phyloP scores from a whole-genome alignment of 2,888 invertebrate species.

The Lumbricus terrestris region DNA sequence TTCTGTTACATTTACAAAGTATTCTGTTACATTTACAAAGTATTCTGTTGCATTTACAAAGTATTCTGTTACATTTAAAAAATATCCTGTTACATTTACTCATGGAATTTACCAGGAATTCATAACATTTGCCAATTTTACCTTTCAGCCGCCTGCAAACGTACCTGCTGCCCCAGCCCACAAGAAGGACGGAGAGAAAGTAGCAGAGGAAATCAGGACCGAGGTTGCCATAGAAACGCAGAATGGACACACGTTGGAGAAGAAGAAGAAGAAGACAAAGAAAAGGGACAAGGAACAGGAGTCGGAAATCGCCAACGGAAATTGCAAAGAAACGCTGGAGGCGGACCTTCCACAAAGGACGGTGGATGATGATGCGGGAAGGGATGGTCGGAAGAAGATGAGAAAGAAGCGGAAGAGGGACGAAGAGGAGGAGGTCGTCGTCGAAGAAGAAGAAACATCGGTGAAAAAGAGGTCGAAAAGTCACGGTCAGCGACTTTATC shows the following conservation, averaged over 20 bases:
- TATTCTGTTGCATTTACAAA: no score
- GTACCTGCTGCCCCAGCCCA: background rate
- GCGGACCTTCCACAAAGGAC: background rate
- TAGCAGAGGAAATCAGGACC: constrained; percentile 16
- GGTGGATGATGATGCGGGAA: constrained; percentile 15
- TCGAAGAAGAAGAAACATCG: background rate
- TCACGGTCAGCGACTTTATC: no score
- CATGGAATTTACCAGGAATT: no score
- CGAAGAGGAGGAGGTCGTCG: constrained; percentile 13
- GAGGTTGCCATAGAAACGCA: background rate
- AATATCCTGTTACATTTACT: no score
- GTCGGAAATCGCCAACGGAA: constrained; percentile 12
- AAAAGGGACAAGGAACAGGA: constrained; percentile 24
- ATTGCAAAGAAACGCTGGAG: background rate
- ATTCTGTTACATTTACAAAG: no score
- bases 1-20: no score
- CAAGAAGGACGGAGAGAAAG: constrained; percentile 25
- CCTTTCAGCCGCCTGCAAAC: background rate
- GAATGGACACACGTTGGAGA: constrained; percentile 21
- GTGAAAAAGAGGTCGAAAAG: background rate
- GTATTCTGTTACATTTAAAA: no score
- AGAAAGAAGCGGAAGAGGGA: constrained; percentile 18
- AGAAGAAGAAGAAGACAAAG: constrained; percentile 23
- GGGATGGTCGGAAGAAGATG: constrained; percentile 16
- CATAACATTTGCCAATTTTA: no score